phyloP scores from a whole-genome alignment of 2,888 invertebrate genomes.

The Blastobasis lacticolella region DNA sequence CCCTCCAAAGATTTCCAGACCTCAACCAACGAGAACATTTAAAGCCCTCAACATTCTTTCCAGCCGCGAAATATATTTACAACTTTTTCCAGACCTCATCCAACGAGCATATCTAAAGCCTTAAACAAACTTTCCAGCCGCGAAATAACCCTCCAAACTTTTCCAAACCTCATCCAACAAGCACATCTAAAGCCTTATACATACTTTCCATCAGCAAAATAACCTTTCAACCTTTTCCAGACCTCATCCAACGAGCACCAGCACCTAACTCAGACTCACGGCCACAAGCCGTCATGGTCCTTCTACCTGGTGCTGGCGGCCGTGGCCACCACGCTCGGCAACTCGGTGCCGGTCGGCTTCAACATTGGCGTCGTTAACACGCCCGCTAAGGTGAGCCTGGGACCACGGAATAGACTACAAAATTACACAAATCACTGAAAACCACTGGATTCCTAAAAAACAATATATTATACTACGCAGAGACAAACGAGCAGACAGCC shows the following conservation, averaged over 20 bases:
- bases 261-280: slow-evolving; percentile 44
- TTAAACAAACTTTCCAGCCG: too few species aligned
- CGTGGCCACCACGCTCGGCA: slow-evolving; percentile 82
- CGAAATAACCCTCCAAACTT: slow-evolving; percentile 4
- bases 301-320: slow-evolving; percentile 79
- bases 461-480: too few species aligned
- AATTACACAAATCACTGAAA: too few species aligned
- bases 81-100: slow-evolving; percentile 42
- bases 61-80: too few species aligned
- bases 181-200: slow-evolving; percentile 16
- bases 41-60: too few species aligned
- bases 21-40: slow-evolving; percentile 53
- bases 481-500: too few species aligned
- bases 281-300: slow-evolving; percentile 76
- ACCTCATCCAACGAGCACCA: slow-evolving; percentile 54
- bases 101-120: slow-evolving; percentile 34
- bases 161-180: slow-evolving; percentile 54
- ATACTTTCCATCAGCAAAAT: too few species aligned
- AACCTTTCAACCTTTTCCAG: slow-evolving; percentile 28
- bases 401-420: too few species aligned
- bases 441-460: too few species aligned
- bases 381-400: slow-evolving; percentile 79
- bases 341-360: slow-evolving; percentile 87
- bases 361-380: slow-evolving; percentile 91
- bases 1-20: slow-evolving; percentile 32